Conservation (phyloP, 2,888 invertebrate genomes). For the Theodoxus fluviatilis region DNA sequence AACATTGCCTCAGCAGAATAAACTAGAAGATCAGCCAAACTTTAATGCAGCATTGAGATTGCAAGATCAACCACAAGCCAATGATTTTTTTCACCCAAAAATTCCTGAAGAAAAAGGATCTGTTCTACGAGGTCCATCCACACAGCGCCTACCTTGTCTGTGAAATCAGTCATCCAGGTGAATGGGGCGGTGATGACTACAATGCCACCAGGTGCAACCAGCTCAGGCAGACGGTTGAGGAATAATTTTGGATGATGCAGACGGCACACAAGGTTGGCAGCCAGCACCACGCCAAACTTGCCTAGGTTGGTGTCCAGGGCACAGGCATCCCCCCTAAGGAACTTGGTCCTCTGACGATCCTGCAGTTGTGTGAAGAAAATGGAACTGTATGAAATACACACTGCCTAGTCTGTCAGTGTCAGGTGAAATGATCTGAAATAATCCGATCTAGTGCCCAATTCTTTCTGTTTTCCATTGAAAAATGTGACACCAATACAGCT, state of each 20-base stretch:
- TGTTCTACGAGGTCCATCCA: no score
- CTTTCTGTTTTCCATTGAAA: background rate
- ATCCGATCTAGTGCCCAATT: no score
- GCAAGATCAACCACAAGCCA: no score
- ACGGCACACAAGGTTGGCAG: constrained; percentile 62
- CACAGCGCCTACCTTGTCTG: constrained; percentile 55
- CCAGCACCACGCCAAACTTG: constrained; percentile 61
- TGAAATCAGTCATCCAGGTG: constrained; percentile 59
- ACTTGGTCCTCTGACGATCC: constrained; percentile 45
- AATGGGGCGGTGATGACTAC: constrained; percentile 63
- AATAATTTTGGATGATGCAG: constrained; percentile 58
- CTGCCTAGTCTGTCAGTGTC: no score
- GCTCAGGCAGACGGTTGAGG: constrained; percentile 46
- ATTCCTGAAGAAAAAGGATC: no score
- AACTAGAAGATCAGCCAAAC: no score
- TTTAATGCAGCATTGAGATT: no score
- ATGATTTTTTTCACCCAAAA: no score
- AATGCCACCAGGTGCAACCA: constrained; percentile 58
- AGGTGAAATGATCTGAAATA: no score
- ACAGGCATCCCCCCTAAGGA: constrained; percentile 63
- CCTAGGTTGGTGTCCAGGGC: constrained; percentile 55
- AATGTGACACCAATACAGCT: background rate
- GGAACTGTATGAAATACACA: no score
- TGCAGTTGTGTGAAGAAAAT: constrained; percentile 35
- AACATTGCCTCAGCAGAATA: no score